phyloP scores from a whole-genome alignment of 2,113 vertebrate species.

The Halichoeres trimaculatus region DNA sequence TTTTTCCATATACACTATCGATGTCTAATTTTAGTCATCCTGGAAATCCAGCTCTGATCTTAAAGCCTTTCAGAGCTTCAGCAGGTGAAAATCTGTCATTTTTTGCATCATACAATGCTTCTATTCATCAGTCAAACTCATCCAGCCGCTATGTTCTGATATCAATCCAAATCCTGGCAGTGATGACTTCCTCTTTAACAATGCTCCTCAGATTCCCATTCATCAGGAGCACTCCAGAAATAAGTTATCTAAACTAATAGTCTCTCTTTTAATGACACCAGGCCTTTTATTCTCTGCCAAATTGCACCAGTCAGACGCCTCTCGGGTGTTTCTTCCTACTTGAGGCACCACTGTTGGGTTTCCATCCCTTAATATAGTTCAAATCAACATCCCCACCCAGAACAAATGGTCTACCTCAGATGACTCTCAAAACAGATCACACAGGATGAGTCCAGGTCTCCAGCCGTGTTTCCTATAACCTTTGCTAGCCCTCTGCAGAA shows the following conservation, averaged over 20 bases:
- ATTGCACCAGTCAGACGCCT: constrained; percentile 58
- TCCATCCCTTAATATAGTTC: constrained; percentile 73
- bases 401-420: constrained; percentile 76
- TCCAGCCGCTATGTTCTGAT: constrained; percentile 12
- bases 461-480: constrained; percentile 71
- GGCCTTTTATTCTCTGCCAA: constrained; percentile 64
- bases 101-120: neutral
- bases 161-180: constrained; percentile 33
- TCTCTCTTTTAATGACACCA: constrained; percentile 58
- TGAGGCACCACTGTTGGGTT: constrained; percentile 64
- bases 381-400: constrained; percentile 77
- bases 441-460: constrained; percentile 70
- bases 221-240: constrained; percentile 47
- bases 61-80: neutral
- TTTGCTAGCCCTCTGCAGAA: constrained; percentile 63
- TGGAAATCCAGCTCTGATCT: constrained; percentile 11
- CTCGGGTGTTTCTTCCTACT: constrained; percentile 69
- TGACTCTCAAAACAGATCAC: constrained; percentile 80
- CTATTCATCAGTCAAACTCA: constrained; percentile 20
- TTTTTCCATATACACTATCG: neutral
- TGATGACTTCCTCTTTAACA: constrained; percentile 34
- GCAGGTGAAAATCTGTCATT: constrained; percentile 11
- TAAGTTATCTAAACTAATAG: constrained; percentile 60
- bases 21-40: neutral
- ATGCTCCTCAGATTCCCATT: constrained; percentile 41